Conservation (phyloP, 2,113 vertebrate species). For the Poicephalus gulielmi region DNA sequence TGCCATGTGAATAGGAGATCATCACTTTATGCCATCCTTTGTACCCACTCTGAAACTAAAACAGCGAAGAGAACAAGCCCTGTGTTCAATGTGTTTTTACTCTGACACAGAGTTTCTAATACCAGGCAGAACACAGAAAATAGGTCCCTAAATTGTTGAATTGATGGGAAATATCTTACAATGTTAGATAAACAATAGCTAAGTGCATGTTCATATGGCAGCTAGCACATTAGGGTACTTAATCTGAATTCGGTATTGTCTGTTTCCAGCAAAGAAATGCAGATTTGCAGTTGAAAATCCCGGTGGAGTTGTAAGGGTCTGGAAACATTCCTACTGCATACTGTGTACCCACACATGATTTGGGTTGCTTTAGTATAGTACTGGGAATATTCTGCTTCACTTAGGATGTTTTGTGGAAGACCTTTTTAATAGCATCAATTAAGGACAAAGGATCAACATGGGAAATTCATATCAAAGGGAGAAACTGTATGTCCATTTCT, state of each 20-base stretch:
- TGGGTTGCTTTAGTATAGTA: not conserved
- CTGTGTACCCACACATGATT: not conserved
- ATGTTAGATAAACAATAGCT: not conserved
- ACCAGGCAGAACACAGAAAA: not conserved
- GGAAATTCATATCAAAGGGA: not conserved
- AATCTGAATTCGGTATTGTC: not conserved
- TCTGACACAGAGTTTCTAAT: not conserved
- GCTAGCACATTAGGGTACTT: not conserved
- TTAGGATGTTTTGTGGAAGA: not conserved
- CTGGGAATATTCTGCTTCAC: not conserved
- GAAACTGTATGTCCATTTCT: not conserved
- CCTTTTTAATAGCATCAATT: not conserved
- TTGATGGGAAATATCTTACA: not conserved
- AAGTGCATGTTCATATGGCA: rapidly evolving
- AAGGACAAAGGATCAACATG: not conserved
- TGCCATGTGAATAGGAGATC: not conserved
- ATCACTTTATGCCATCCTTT: not conserved
- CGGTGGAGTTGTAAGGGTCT: not conserved
- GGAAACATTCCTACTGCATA: not conserved
- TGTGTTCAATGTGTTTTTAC: not conserved
- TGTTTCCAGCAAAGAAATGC: not conserved
- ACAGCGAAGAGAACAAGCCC: not conserved
- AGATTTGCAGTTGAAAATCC: not conserved
- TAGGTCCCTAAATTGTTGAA: not conserved
- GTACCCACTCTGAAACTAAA: not conserved